These are phyloP conservation scores for Lycopodina hypogea DNA, from an alignment of 37 sponge, comb jelly and placozoan species.

Conservation along the genomic window DNA sequence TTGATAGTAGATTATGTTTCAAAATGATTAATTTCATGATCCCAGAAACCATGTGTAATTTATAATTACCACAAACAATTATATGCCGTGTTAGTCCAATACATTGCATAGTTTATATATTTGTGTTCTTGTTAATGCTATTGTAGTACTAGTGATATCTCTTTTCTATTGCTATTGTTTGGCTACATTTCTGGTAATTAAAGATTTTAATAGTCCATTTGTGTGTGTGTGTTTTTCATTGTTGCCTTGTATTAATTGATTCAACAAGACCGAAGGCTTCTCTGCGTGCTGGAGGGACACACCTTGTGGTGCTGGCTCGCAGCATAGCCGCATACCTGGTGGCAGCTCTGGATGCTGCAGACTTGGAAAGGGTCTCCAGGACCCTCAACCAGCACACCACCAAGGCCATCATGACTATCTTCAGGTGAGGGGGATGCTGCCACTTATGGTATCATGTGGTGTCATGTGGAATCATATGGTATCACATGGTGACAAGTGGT, in stretches of 20 bases:
- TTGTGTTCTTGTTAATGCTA: neutral
- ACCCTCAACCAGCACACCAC: slow-evolving; percentile 52
- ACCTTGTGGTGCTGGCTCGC: slow-evolving; percentile 68
- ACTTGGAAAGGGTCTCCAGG: slow-evolving; percentile 42
- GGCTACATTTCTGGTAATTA: no score
- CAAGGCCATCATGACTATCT: slow-evolving; percentile 33
- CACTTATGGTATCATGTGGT: neutral
- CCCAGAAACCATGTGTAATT: no score
- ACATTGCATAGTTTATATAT: no score
- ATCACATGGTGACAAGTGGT: neutral
- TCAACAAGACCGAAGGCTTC: slow-evolving; percentile 54
- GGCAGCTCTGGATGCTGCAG: slow-evolving; percentile 47
- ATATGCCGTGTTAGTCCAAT: no score
- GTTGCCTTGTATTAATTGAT: neutral
- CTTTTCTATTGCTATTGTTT: no score
- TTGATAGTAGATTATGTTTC: no score
- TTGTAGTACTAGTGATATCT: neutral
- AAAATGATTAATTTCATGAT: no score
- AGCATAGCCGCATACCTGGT: slow-evolving; percentile 58
- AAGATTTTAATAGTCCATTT: no score
- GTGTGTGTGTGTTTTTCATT: neutral
- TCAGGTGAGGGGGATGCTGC: slow-evolving; percentile 33
- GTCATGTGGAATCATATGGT: neutral
- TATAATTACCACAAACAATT: no score
- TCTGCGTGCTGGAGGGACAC: slow-evolving; percentile 77